Percentiles rank a stretch among this genome's conserved stretches.
These are phyloP conservation scores for Pogonocherus hispidulus DNA, from an alignment of 2,888 invertebrate species.

Conservation along the genomic window DNA sequence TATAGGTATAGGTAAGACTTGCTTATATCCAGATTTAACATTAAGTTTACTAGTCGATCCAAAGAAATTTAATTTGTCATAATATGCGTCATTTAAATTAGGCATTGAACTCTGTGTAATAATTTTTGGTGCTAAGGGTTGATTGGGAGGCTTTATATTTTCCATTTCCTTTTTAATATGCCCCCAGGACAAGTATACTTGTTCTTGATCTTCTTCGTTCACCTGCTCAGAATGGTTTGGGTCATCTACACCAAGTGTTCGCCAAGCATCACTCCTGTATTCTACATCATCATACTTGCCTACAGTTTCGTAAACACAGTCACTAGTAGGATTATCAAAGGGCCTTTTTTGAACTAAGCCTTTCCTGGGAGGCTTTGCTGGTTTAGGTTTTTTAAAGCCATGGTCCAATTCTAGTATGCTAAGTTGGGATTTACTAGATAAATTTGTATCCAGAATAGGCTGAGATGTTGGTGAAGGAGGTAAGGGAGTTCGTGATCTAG, in stretches of 20 bases:
- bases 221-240: conserved; percentile 79
- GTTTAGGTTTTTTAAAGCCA: conserved; percentile 41
- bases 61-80: conserved; percentile 86
- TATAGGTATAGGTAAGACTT: conserved; percentile 70
- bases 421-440: conserved; percentile 35
- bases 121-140: conserved; percentile 69
- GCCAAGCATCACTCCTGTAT: conserved; percentile 85
- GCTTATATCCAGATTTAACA: conserved; percentile 79
- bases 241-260: conserved; percentile 82
- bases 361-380: conserved; percentile 67
- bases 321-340: conserved; percentile 18
- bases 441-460: conserved; percentile 30
- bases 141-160: conserved; percentile 55
- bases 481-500: conserved; percentile 85
- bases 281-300: conserved; percentile 84
- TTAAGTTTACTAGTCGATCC: conserved; percentile 80
- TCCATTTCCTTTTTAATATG: conserved; percentile 60
- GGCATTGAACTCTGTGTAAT: conserved; percentile 66
- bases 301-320: conserved; percentile 67
- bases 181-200: conserved; percentile 68
- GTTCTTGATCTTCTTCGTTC: conserved; percentile 59
- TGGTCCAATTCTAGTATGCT: conserved; percentile 69
- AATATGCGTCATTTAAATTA: conserved; percentile 72
- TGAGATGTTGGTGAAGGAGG: conserved; percentile 71
- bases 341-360: conserved; percentile 39